Evolutionary conservation across 2,113 vertebrate genomes (phyloP).

Genomic region (Etheostoma spectabile): DNA sequence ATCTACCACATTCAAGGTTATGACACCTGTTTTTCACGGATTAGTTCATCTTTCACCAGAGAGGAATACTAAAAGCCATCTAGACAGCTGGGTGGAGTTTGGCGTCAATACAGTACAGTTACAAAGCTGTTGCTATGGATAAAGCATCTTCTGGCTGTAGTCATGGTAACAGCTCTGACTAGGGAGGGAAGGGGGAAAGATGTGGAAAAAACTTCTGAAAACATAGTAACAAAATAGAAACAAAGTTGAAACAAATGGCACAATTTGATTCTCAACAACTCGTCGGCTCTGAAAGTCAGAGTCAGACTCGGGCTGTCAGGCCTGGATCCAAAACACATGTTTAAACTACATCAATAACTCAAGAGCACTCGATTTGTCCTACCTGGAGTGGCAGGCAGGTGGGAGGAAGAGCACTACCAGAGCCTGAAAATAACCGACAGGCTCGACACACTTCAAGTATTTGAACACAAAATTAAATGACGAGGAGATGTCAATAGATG

Average conservation of each 20-base stretch:
- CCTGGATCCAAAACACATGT: background rate
- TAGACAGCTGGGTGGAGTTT: background rate
- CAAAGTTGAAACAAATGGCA: constrained; percentile 32
- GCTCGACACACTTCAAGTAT: constrained; percentile 42
- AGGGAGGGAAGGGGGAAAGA: background rate
- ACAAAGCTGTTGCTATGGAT: background rate
- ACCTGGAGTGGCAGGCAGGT: background rate
- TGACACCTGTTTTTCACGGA: too few species aligned
- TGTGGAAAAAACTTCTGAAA: background rate
- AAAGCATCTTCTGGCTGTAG: background rate
- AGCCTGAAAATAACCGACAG: background rate
- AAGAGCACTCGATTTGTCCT: background rate
- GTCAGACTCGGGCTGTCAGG: background rate
- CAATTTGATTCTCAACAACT: constrained; percentile 11
- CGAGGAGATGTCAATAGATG: background rate
- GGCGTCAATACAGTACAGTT: too few species aligned
- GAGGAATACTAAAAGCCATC: background rate
- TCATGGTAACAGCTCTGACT: background rate
- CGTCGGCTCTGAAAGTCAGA: background rate
- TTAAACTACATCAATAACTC: background rate
- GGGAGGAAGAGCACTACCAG: background rate
- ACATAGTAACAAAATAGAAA: background rate
- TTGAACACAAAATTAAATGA: constrained; percentile 10
- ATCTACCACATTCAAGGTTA: too few species aligned
- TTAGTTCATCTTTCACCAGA: background rate